These are phyloP conservation scores for Stramonita haemastoma DNA, from an alignment of 2,888 invertebrate genomes.

Conservation along the genomic window DNA sequence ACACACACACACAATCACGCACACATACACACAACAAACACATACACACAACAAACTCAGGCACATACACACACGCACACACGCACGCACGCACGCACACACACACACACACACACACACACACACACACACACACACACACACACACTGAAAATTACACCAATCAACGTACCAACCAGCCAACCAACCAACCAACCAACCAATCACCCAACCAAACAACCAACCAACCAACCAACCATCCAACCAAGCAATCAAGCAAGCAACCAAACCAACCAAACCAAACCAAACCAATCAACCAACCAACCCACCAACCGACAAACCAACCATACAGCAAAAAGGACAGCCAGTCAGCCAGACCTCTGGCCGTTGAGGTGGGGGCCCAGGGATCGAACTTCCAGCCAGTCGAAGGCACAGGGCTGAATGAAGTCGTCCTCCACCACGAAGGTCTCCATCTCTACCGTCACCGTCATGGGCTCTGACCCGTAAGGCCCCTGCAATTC, in stretches of 20 bases:
- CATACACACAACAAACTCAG: no score
- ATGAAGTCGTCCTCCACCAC: conserved; percentile 48
- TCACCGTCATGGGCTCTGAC: conserved; percentile 21
- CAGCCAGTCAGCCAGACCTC: conserved; percentile 33
- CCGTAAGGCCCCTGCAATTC: not conserved
- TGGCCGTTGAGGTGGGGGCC: conserved; percentile 52
- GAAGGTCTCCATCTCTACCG: conserved; percentile 44
- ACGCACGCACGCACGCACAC: conserved; percentile 14
- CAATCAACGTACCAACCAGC: no score
- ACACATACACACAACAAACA: no score
- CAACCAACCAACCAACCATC: no score
- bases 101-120: conserved; percentile 17
- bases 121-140: not conserved
- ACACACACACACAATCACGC: not conserved
- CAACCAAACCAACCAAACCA: no score
- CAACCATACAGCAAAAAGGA: not conserved
- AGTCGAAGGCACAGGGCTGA: conserved; percentile 53
- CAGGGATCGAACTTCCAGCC: conserved; percentile 50
- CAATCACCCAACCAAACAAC: no score
- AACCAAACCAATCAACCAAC: no score
- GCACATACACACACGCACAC: conserved; percentile 3
- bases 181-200: no score
- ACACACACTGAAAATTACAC: not conserved
- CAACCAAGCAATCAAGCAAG: no score
- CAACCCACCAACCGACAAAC: not conserved